Conservation (phyloP, 2,797 vertebrate genomes). For the Parauchenoglanis ngamensis region DNA sequence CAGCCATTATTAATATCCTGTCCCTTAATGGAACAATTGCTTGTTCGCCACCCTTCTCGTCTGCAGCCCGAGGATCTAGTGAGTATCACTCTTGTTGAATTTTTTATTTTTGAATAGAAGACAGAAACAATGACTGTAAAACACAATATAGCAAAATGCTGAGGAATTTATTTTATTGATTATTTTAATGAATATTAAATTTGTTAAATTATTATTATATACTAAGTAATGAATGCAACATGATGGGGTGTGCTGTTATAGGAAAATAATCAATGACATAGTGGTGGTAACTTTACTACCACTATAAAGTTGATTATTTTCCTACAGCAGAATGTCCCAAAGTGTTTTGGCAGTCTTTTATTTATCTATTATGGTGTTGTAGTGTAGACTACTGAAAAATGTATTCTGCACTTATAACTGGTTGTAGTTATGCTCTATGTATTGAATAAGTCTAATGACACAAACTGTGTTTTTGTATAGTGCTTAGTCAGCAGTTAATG, state of each 20-base stretch:
- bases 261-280: not conserved
- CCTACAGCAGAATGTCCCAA: not conserved
- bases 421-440: not conserved
- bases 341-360: not conserved
- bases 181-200: not conserved
- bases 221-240: not conserved
- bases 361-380: not conserved
- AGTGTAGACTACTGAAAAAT: not conserved
- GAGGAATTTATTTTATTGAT: not conserved
- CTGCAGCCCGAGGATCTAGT: constrained; percentile 82
- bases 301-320: not conserved
- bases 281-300: not conserved
- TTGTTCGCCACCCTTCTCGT: constrained; percentile 82
- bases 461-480: constrained; percentile 61
- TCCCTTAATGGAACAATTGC: constrained; percentile 76
- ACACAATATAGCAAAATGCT: not conserved
- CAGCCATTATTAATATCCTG: constrained; percentile 83
- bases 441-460: constrained; percentile 9
- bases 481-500: constrained; percentile 84
- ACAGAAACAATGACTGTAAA: not conserved
- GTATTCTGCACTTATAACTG: not conserved
- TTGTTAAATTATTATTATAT: not conserved
- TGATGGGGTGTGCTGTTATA: not conserved
- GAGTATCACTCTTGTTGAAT: constrained; percentile 58
- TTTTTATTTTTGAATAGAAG: not conserved